Base-by-base conservation (phyloP, 2,113 vertebrate species). In the western clawed frog (Xenopus tropicalis) region DNA sequence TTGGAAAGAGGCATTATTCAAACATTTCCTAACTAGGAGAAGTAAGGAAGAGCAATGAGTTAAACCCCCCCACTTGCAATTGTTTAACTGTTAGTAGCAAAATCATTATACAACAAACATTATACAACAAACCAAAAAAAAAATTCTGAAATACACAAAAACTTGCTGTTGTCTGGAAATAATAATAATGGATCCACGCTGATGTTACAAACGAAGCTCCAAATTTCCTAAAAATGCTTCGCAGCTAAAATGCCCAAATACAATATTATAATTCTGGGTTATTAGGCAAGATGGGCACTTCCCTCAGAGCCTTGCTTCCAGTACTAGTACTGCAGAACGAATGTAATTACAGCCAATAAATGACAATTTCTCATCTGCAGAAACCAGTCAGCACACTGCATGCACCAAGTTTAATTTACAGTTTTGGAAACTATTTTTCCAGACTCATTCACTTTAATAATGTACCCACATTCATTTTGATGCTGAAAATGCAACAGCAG, bases 371-470 rank as follows among this genome's bases (percentile, higher is more conserved):
- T 68, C 66, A 74, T 61, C 57, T n/a, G 23, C n/a, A 59, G 29
- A 5, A 12, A 19, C 52, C 4, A 51, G 54, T 67, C 65, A 74
- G 72, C 72, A 69, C 14, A 67, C 29, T 11, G 43, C 72, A 74
- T 61, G 54, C 63, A 61, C 42, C 68, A 68, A 37, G 22, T 74
- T 74, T 74, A 68, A 74, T 74, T 74, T 74, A 74, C 61, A 56
- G 72, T 65, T 43, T 20, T 74, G 72, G 57, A 74, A 69, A 54
- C 72, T 61, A 23, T 67, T 74, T 74, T 69, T 68, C 65, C 65
- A 69, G 65, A 74, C 65, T 74, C 72, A 74, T 74, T 74, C 68
- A 74, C 65, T 74, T 67, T 74, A 59, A 62, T 48, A 66, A 74
- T 52, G 64, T 57, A 69, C 61, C 56, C 46, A 74, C 52, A 74